Evolutionary conservation across 2,113 vertebrate species (phyloP).

Genomic region (Hippocampus abdominalis): DNA sequence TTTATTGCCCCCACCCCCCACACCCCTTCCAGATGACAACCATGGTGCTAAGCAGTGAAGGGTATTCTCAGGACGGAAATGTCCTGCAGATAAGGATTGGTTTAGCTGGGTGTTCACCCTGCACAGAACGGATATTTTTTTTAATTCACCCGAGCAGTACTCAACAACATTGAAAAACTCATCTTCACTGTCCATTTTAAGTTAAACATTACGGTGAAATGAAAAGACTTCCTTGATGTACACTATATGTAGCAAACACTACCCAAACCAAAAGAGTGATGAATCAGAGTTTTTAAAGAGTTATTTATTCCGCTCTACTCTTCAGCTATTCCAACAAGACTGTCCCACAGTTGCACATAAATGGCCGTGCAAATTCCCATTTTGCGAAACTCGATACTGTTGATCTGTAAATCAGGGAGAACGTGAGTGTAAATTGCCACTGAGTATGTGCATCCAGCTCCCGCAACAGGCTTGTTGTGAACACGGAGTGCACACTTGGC

Average conservation of each 20-base stretch:
- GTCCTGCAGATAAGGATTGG: slow-evolving; percentile 44
- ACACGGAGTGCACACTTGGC: slow-evolving; percentile 3
- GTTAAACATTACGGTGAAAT: slow-evolving; percentile 19
- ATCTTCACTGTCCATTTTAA: slow-evolving; percentile 6
- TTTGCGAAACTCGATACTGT: slow-evolving; percentile 36
- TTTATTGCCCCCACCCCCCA: slow-evolving; percentile 20
- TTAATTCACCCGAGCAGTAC: slow-evolving; percentile 41
- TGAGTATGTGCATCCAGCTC: slow-evolving; percentile 47
- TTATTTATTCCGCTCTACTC: slow-evolving; percentile 52
- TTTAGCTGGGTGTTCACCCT: slow-evolving; percentile 49
- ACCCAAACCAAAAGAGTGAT: slow-evolving; percentile 65
- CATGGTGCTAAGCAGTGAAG: slow-evolving; percentile 66
- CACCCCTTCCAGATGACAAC: slow-evolving; percentile 36
- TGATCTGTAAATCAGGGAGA: slow-evolving; percentile 47
- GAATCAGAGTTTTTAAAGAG: slow-evolving; percentile 41
- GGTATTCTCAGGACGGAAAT: slow-evolving; percentile 33
- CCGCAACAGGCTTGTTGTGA: slow-evolving; percentile 15
- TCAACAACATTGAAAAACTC: slow-evolving; percentile 1
- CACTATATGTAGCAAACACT: slow-evolving; percentile 71
- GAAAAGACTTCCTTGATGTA: slow-evolving; percentile 26
- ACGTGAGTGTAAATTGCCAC: slow-evolving; percentile 46
- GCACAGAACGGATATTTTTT: slow-evolving; percentile 30
- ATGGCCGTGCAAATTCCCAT: slow-evolving; percentile 23
- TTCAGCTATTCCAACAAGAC: slow-evolving; percentile 60
- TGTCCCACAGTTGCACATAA: slow-evolving; percentile 43